A percentile compares a stretch with the other conserved stretches of the same genome.
These are phyloP conservation scores for Phymanthus crucifer DNA, from an alignment of 92 coral and sea anemone genomes.

Conservation along the genomic window DNA sequence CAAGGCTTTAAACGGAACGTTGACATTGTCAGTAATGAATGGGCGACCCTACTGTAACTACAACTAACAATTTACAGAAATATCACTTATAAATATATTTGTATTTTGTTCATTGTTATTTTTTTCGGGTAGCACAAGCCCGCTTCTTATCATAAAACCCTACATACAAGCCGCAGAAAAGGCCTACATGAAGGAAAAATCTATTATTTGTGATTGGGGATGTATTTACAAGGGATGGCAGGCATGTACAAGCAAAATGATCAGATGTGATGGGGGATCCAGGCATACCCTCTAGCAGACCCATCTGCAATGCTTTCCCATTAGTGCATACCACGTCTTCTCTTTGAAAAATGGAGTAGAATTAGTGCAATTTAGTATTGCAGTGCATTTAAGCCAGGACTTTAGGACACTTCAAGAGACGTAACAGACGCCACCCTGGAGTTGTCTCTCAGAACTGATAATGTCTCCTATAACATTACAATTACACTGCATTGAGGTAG, in stretches of 20 bases:
- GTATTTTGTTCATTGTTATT: not conserved
- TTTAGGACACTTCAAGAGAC: too few relatives aligned
- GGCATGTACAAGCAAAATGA: not conserved
- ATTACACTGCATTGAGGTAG: too few relatives aligned
- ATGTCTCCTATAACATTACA: too few relatives aligned
- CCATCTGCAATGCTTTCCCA: not conserved
- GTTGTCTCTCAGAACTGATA: too few relatives aligned
- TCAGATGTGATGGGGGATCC: not conserved
- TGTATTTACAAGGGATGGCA: not conserved
- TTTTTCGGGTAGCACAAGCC: not conserved
- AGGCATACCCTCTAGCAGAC: not conserved
- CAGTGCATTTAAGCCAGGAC: too few relatives aligned
- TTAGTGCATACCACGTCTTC: too few relatives aligned
- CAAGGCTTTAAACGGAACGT: not conserved
- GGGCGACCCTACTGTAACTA: conserved; percentile 14
- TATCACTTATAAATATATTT: not conserved
- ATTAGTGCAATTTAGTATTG: too few relatives aligned
- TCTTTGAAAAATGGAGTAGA: too few relatives aligned
- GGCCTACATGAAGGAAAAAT: not conserved
- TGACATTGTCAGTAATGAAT: not conserved
- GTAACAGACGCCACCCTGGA: too few relatives aligned
- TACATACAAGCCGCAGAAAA: not conserved
- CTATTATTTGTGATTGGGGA: not conserved
- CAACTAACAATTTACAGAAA: not conserved
- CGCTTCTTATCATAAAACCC: conserved; percentile 1